Conservation (phyloP, 2,888 invertebrate species). For the Heliconius aoede region DNA sequence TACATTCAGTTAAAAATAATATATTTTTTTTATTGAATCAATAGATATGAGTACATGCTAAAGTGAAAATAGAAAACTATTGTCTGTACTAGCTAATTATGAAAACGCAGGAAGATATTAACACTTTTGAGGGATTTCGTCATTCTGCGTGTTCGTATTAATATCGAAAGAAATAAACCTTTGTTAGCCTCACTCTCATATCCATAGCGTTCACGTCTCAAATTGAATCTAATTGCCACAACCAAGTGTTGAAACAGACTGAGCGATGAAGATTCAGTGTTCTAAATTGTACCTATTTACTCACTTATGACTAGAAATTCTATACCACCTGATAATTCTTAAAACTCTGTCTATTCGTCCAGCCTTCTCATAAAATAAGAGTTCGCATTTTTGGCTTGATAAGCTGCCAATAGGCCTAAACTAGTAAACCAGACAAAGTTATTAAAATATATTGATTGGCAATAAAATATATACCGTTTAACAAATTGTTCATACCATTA, state of each 20-base stretch:
- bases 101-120: slow-evolving; percentile 45
- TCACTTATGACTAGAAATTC: slow-evolving; percentile 76
- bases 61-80: slow-evolving; percentile 27
- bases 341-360: background rate
- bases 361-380: background rate
- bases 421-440: background rate
- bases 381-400: no score
- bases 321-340: slow-evolving; percentile 73
- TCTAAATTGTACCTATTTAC: slow-evolving; percentile 81
- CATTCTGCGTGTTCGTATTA: slow-evolving; percentile 49
- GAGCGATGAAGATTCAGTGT: slow-evolving; percentile 62
- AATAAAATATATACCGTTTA: slow-evolving; percentile 27
- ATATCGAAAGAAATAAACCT: slow-evolving; percentile 69
- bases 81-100: slow-evolving; percentile 44
- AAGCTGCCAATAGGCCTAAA: no score
- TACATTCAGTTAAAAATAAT: background rate
- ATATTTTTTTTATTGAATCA: background rate
- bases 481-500: slow-evolving; percentile 37
- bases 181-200: slow-evolving; percentile 68
- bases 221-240: slow-evolving; percentile 83
- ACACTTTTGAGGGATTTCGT: slow-evolving; percentile 47
- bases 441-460: slow-evolving; percentile 24
- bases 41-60: slow-evolving; percentile 4
- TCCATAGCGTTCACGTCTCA: slow-evolving; percentile 71
- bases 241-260: slow-evolving; percentile 82